Evolutionary conservation across 2,113 vertebrate species (phyloP), one percentile per base, ranked within the genome.

Genomic region (Halcyon malimbica): DNA sequence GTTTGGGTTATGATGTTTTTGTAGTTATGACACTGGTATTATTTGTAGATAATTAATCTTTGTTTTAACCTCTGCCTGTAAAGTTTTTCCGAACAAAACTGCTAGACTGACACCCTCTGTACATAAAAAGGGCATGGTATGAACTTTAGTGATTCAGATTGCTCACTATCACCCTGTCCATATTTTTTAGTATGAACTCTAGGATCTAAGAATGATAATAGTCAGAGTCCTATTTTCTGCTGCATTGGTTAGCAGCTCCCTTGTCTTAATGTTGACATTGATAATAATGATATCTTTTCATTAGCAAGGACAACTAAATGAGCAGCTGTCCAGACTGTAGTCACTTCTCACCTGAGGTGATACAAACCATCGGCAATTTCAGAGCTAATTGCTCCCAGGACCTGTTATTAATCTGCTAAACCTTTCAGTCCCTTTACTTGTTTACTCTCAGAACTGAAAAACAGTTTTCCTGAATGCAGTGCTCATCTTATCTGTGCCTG

Each of bases 11-110:
- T 42, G 59, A 57, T 37, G 17, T 35, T 94, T 88, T 77, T 83
- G 54, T 78, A 89, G 26, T 65, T 84, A 69, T 9, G 50, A 76
- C 26, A 64, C 35, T 63, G 23, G 4, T 19, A 78, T 93, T 89
- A 68, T 86, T 70, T 92, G 78, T 73, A 83, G 31, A 37, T 78
- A 44, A 54, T 74, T 90, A 90, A 92, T 44, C 76, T 90, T 92
- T 3, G 1, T 89, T 86, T 80, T 83, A 89, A 63, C 60, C 13
- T 87, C 54, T 81, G 10, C 83, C 62, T 88, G 41, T 92, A 46
- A 86, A 87, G 18, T 75, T 26, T 83, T 80, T 67, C 59, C 87
- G 70, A 83, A 70, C 39, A 63, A 68, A 93, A 63, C 26, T 67
- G 29, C 9, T 54, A 46, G 67, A 20, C 54, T 80, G 59, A 35